phyloP scores from a whole-genome alignment of 2,797 vertebrate genomes.

The Rhyacichthys aspro region DNA sequence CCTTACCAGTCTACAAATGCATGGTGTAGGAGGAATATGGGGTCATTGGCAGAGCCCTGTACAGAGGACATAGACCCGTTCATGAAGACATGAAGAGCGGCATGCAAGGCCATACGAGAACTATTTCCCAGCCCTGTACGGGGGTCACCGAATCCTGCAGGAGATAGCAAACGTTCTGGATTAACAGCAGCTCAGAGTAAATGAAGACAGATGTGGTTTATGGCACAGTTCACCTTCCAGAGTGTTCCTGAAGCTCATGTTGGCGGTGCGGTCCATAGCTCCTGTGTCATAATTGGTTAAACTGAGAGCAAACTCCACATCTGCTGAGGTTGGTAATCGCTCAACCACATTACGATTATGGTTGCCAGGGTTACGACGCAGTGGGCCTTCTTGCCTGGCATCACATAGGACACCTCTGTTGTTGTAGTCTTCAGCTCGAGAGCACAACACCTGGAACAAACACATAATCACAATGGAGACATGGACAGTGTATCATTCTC shows the following conservation, averaged over 20 bases:
- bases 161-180: background rate
- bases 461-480: background rate
- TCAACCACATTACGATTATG: constrained; percentile 82
- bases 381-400: constrained; percentile 82
- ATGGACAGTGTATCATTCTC: background rate
- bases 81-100: constrained; percentile 92
- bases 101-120: constrained; percentile 85
- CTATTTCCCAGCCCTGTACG: constrained; percentile 83
- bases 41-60: constrained; percentile 93
- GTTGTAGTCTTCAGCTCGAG: constrained; percentile 84
- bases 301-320: constrained; percentile 89
- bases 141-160: constrained; percentile 88
- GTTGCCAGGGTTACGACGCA: constrained; percentile 89
- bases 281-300: constrained; percentile 88
- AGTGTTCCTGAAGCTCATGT: constrained; percentile 96
- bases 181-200: background rate
- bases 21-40: constrained; percentile 92
- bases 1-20: constrained; percentile 92
- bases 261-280: constrained; percentile 88
- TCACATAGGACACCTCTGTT: constrained; percentile 83
- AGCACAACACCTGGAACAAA: constrained; percentile 86
- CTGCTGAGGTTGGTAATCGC: constrained; percentile 87
- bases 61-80: constrained; percentile 96
- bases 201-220: background rate
- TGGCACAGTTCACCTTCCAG: constrained; percentile 82